A percentile compares a stretch with the other conserved stretches of the same genome.
These are phyloP conservation scores for Dasypus novemcinctus DNA, from an alignment of 2,113 vertebrate species.

Conservation along the genomic window DNA sequence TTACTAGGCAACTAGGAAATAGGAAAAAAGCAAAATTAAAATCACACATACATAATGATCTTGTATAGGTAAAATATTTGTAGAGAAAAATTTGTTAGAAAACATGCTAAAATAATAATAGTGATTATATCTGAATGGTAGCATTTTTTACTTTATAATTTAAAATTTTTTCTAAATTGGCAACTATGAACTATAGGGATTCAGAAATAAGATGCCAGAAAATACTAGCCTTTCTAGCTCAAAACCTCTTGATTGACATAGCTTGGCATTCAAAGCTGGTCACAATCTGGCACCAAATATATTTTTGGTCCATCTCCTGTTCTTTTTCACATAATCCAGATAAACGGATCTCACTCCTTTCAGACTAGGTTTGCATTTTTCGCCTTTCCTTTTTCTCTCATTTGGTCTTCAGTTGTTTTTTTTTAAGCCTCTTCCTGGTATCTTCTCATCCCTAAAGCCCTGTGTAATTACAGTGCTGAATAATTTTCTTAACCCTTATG, in stretches of 20 bases:
- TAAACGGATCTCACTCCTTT: neutral
- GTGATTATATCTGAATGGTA: neutral
- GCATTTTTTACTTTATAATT: neutral
- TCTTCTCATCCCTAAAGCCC: neutral
- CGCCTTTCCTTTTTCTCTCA: neutral
- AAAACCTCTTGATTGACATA: neutral
- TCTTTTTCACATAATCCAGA: neutral
- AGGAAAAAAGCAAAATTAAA: neutral
- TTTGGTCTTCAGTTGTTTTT: neutral
- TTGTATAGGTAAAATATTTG: neutral
- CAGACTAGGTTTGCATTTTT: neutral
- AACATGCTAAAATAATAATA: neutral
- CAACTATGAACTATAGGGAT: neutral
- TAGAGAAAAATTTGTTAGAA: neutral
- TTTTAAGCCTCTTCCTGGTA: neutral
- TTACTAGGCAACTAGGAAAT: neutral
- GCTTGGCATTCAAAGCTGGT: neutral
- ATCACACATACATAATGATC: neutral
- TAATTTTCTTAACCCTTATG: neutral
- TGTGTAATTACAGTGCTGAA: neutral
- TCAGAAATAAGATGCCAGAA: neutral
- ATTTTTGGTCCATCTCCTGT: neutral
- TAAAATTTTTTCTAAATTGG: neutral
- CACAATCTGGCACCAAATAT: neutral
- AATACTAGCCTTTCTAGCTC: neutral